Conservation (phyloP, 1,140 invertebrate species). For the Luehdorfia chinensis region DNA sequence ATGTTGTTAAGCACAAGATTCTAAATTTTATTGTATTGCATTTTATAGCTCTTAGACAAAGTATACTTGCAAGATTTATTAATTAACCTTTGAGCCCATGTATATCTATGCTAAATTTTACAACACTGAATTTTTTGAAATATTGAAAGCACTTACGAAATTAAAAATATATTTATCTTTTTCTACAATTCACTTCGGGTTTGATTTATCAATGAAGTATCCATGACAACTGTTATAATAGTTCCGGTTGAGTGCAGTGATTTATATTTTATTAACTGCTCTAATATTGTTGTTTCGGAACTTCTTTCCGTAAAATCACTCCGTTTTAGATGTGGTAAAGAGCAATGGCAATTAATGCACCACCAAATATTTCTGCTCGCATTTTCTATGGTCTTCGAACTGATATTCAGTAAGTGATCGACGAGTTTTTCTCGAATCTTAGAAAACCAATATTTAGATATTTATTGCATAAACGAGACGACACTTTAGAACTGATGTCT, state of each 20-base stretch:
- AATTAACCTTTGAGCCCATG: too few species aligned
- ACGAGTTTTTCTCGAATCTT: too few species aligned
- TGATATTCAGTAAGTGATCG: constrained; percentile 66
- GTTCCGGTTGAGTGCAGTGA: neutral
- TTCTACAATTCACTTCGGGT: too few species aligned
- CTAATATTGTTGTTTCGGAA: neutral
- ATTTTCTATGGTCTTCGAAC: constrained; percentile 69
- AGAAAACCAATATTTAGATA: neutral
- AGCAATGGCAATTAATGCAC: constrained; percentile 40
- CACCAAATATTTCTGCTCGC: constrained; percentile 64
- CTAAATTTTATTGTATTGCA: too few species aligned
- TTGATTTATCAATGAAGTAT: neutral
- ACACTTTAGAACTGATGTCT: too few species aligned
- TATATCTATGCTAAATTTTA: too few species aligned
- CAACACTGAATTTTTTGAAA: neutral
- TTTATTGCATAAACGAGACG: too few species aligned
- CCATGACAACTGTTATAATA: constrained; percentile 18
- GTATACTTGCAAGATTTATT: too few species aligned
- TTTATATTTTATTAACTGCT: neutral
- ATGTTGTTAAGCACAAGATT: too few species aligned
- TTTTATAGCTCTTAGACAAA: neutral
- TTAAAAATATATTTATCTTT: too few species aligned
- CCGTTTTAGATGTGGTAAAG: constrained; percentile 18
- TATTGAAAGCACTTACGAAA: too few species aligned
- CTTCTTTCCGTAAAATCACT: constrained; percentile 8